Conservation (phyloP, 2,888 invertebrate genomes). For the Orchestes rusci region DNA sequence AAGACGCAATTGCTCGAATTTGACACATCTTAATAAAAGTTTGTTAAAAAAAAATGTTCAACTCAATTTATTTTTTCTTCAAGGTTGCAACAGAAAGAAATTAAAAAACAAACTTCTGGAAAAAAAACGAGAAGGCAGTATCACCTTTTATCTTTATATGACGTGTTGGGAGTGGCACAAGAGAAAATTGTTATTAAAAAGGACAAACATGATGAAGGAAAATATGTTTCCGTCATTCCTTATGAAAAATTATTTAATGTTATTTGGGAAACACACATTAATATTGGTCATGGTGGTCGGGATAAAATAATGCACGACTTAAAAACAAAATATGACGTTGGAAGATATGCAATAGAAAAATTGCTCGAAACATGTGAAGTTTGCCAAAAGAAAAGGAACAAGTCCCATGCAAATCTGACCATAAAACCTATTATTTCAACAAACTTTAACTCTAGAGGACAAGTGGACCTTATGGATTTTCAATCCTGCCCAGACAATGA, state of each 20-base stretch:
- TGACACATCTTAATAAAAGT: no score
- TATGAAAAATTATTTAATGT: conserved; percentile 13
- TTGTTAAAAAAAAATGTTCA: no score
- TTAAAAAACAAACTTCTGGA: no score
- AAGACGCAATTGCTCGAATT: no score
- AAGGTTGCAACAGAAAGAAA: no score
- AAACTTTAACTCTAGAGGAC: conserved; percentile 3
- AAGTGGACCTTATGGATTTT: conserved; percentile 7
- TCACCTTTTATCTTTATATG: no score
- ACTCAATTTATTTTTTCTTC: no score
- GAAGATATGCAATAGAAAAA: conserved; percentile 10
- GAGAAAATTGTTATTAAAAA: no score
- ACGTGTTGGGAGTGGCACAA: no score
- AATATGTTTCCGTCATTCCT: not conserved
- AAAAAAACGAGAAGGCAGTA: no score
- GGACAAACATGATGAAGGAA: no score
- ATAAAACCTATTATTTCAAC: not conserved
- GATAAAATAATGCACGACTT: conserved; percentile 12
- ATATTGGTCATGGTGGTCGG: conserved; percentile 13
- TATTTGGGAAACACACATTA: conserved; percentile 14
- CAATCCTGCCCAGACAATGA: conserved; percentile 4
- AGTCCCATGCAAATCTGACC: not conserved
- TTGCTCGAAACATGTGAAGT: conserved; percentile 12
- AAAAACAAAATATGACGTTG: conserved; percentile 14
- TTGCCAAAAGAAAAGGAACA: conserved; percentile 11